Conservation (phyloP, 1,140 invertebrate genomes). For the Drosophila miranda region DNA sequence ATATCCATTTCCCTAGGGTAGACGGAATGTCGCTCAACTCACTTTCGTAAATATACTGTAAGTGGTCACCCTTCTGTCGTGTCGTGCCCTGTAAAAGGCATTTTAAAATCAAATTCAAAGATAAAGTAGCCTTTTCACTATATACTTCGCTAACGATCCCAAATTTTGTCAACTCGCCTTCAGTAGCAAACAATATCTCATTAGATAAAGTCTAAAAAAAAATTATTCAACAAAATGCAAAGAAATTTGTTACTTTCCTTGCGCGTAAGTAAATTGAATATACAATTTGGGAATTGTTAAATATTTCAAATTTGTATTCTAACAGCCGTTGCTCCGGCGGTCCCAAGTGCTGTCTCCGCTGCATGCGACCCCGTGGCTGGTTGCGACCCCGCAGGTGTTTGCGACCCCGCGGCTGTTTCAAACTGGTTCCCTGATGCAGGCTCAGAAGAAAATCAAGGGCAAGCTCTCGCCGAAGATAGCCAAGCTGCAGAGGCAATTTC, state of each 20-base stretch:
- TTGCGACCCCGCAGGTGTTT: not conserved
- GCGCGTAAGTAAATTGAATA: conserved; percentile 35
- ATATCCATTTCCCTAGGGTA: no score
- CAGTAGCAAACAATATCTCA: conserved; percentile 13
- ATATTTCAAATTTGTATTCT: not conserved
- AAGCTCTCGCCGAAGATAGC: conserved; percentile 55
- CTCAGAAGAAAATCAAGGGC: not conserved
- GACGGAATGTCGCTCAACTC: no score
- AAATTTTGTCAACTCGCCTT: not conserved
- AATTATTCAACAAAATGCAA: conserved; percentile 47
- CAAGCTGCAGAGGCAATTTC: conserved; percentile 83
- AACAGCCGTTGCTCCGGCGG: conserved; percentile 38
- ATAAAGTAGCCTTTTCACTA: not conserved
- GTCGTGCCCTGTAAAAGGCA: no score
- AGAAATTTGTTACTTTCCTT: conserved; percentile 36
- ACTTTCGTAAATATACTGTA: no score
- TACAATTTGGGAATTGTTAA: not conserved
- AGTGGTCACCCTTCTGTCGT: no score
- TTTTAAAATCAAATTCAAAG: not conserved
- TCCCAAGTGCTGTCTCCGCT: conserved; percentile 4
- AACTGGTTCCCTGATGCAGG: conserved; percentile 3
- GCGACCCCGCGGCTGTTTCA: conserved; percentile 4
- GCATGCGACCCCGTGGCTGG: not conserved
- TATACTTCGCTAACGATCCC: not conserved
- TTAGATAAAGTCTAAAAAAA: conserved; percentile 8